Percentiles rank a stretch among this genome's conserved stretches.
Evolutionary conservation across 1,140 invertebrate genomes (phyloP).

Genomic region (Pseudomyrmex sp.): DNA sequence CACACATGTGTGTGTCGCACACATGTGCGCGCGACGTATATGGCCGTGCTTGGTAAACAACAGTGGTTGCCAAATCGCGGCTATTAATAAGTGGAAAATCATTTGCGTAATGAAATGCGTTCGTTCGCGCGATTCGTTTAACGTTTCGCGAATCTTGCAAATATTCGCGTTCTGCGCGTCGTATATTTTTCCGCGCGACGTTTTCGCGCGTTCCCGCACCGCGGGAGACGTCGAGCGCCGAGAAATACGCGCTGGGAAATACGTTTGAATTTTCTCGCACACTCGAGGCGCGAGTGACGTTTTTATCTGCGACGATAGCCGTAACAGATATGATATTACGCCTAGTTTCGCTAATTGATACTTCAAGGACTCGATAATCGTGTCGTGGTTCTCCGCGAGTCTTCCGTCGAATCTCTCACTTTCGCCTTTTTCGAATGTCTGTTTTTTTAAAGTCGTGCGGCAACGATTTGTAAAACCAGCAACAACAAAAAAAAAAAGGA

Average conservation of each 20-base stretch:
- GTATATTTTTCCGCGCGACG: background rate
- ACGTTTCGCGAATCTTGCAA: constrained; percentile 37
- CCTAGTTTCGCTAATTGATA: constrained; percentile 9
- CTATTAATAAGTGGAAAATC: constrained; percentile 82
- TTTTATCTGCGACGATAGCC: constrained; percentile 14
- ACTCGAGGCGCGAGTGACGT: background rate
- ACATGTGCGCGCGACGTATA: constrained; percentile 74
- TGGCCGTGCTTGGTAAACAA: constrained; percentile 82
- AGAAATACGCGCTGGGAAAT: background rate
- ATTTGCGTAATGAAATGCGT: constrained; percentile 78
- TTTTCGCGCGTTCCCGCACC: background rate
- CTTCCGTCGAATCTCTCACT: background rate
- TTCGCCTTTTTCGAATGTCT: no score
- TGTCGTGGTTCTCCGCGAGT: background rate
- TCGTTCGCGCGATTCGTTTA: constrained; percentile 3
- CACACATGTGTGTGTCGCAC: constrained; percentile 16
- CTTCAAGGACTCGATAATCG: constrained; percentile 1
- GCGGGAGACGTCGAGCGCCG: background rate
- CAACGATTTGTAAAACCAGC: no score
- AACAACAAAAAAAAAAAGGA: no score
- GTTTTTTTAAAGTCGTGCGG: no score
- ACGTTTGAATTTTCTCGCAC: background rate
- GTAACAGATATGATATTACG: background rate
- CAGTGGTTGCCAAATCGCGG: constrained; percentile 83
- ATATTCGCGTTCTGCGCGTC: constrained; percentile 7